A percentile compares a stretch with the other conserved stretches of the same genome.
Evolutionary conservation across 2,113 vertebrate genomes (phyloP).

Genomic region (Chaetodon trifascialis): DNA sequence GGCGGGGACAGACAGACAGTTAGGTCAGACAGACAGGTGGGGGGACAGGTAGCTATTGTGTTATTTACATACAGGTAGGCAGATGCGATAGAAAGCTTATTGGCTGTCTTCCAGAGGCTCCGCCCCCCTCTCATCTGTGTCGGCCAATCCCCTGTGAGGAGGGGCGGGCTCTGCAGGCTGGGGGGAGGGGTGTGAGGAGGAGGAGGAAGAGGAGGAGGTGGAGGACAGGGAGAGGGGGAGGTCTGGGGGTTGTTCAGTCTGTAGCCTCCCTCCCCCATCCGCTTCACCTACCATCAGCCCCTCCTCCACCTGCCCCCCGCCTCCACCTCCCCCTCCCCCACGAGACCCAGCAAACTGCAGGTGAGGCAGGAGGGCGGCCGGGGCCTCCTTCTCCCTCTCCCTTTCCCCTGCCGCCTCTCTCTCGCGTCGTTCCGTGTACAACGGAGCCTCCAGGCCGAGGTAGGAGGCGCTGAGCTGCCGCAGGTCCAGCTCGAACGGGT

Average conservation of each 20-base stretch:
- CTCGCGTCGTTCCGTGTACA: conserved; percentile 44
- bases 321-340: conserved; percentile 39
- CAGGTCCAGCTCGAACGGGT: conserved; percentile 65
- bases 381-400: conserved; percentile 60
- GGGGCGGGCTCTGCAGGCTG: conserved; percentile 65
- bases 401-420: conserved; percentile 43
- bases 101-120: conserved; percentile 75
- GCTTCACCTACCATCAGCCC: conserved; percentile 42
- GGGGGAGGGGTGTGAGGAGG: conserved; percentile 70
- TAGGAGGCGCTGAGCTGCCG: conserved; percentile 71
- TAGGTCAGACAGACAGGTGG: neutral
- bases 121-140: conserved; percentile 61
- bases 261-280: conserved; percentile 53
- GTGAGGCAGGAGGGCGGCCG: conserved; percentile 58
- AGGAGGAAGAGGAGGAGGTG: conserved; percentile 58
- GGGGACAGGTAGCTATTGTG: conserved; percentile 69
- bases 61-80: conserved; percentile 78
- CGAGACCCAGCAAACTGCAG: conserved; percentile 68
- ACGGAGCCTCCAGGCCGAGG: conserved; percentile 58
- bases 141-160: conserved; percentile 67
- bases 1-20: conserved; percentile 4
- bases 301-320: conserved; percentile 45
- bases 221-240: conserved; percentile 61
- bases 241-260: conserved; percentile 66
- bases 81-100: conserved; percentile 73